Conservation (phyloP, 2,113 vertebrate genomes). For the Grallaria varia region DNA sequence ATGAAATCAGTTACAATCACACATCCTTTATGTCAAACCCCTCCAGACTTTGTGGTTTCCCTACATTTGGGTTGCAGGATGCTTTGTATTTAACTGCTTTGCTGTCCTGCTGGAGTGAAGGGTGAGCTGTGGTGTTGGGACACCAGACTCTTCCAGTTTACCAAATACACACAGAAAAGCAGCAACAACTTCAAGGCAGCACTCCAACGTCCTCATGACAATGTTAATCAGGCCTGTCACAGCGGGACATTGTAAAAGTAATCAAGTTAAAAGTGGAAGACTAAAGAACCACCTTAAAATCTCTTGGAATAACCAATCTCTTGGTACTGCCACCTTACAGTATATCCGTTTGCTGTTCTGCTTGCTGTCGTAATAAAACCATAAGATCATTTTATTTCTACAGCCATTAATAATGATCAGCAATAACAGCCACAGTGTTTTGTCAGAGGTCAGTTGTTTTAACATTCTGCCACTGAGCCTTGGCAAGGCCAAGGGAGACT, state of each 20-base stretch:
- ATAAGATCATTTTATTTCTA: fast-evolving
- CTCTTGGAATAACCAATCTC: fast-evolving
- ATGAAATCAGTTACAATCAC: fast-evolving
- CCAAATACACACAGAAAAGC: fast-evolving
- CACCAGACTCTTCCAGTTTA: fast-evolving
- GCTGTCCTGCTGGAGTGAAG: background rate
- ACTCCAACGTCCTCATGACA: fast-evolving
- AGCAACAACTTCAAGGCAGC: background rate
- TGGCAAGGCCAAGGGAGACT: fast-evolving
- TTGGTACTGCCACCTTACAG: fast-evolving
- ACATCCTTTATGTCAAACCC: fast-evolving
- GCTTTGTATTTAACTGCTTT: fast-evolving
- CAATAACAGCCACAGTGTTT: fast-evolving
- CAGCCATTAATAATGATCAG: too few species aligned
- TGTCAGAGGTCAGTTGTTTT: fast-evolving
- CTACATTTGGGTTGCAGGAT: fast-evolving
- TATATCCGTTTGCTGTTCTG: fast-evolving
- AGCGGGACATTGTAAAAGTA: fast-evolving
- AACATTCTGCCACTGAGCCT: fast-evolving
- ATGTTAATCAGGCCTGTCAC: background rate
- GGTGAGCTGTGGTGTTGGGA: background rate
- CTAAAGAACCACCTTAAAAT: fast-evolving
- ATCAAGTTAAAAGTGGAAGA: background rate
- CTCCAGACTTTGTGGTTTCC: fast-evolving
- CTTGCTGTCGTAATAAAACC: fast-evolving